Base-by-base conservation (phyloP, 2,888 invertebrate genomes). In the Lapara coniferarum region DNA sequence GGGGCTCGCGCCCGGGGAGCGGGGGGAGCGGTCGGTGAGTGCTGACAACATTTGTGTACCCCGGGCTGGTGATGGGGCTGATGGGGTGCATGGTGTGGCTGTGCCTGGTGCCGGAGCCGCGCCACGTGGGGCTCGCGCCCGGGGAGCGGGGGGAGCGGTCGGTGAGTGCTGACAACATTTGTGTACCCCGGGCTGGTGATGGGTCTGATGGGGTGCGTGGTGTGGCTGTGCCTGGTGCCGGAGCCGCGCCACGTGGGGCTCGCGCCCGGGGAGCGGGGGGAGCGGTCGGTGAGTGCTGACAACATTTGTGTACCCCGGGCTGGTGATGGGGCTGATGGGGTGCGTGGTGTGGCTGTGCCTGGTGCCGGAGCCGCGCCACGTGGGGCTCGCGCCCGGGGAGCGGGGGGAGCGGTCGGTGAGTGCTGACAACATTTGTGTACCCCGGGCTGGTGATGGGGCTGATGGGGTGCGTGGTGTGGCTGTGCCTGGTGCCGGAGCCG, bases 221-320 rank as follows among this genome's bases (percentile, higher is more conserved):
- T 98, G 66, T 98, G 98, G 88, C 90, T 98, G 71, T 97, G 98
- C 82, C 91, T 99, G 51, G 96, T 97, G 1, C 97, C 98, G n/a
- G 96, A 96, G 80, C 98, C 98, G 0, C 90, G 94, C 69, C 95
- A 96, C 77, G 97, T 98, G 66, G 97, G 97, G 0, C 94, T 96
- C 69, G 74, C 86, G 10, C 78, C 91, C 12, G 90, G 93, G 0
- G 86, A 87, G 37, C 68, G 81, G 49, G 44, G 73, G 4, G 71
- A 81, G 55, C 44, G 74, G 2, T 71, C 81, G 70, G 84, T 84
- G 37, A 79, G 79, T 69, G 7, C n/a, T n/a, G n/a, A n/a, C n/a
- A n/a, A n/a, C 98, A 49, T 99, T 99, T 89, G 96, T 98, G 66
- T 96, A 98, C 76, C 99, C 99, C 8, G 98, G 98, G 19, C 89